Percentiles rank a stretch among this genome's conserved stretches.
phyloP scores from a whole-genome alignment of 2,797 vertebrate species.

The Thamnophis elegans region DNA sequence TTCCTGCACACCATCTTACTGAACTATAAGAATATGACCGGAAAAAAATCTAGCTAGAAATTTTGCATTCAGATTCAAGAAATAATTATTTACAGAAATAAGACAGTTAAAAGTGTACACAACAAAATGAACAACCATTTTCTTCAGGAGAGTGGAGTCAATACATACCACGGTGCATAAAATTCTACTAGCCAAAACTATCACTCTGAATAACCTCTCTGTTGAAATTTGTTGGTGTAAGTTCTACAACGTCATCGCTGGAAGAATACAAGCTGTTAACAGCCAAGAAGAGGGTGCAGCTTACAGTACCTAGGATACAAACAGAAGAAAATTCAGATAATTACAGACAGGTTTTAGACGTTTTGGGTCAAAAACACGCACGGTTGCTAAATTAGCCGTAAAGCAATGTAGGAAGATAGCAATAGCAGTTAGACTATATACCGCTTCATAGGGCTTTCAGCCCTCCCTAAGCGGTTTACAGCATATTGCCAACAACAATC shows the following conservation, averaged over 20 bases:
- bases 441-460: too few relatives aligned
- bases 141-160: background rate
- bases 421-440: too few relatives aligned
- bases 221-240: conserved; percentile 91
- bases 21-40: background rate
- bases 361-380: background rate
- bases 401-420: background rate
- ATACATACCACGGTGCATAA: conserved; percentile 94
- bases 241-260: conserved; percentile 90
- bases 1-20: background rate
- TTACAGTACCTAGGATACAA: conserved; percentile 78
- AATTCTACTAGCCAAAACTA: conserved; percentile 96
- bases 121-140: background rate
- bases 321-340: conserved; percentile 21
- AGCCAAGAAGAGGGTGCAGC: conserved; percentile 80
- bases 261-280: conserved; percentile 83
- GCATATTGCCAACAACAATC: too few relatives aligned
- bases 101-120: background rate
- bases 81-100: background rate
- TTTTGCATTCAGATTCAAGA: background rate
- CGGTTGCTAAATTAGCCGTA: background rate
- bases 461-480: too few relatives aligned
- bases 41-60: background rate
- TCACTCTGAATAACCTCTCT: conserved; percentile 92
- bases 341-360: background rate